These are phyloP conservation scores for Drosophila pullipes DNA, from an alignment of 2,888 invertebrate species.

Conservation along the genomic window DNA sequence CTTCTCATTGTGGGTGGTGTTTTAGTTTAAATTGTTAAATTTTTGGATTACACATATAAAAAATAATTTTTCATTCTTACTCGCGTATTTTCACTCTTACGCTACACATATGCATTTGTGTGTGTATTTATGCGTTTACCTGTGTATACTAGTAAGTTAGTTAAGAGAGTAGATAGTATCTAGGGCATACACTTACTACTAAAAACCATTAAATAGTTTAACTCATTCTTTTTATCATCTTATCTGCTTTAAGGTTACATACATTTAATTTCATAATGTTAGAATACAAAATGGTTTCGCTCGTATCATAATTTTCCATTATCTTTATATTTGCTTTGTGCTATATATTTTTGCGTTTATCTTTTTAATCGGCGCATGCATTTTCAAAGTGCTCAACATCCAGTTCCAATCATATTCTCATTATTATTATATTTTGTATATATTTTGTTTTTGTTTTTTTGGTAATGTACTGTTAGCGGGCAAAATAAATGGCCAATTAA, in stretches of 20 bases:
- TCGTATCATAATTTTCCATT: slow-evolving; percentile 36
- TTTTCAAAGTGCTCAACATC: slow-evolving; percentile 25
- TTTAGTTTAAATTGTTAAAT: slow-evolving; percentile 59
- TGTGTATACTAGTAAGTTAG: slow-evolving; percentile 23
- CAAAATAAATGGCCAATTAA: slow-evolving; percentile 41
- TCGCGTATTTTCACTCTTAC: slow-evolving; percentile 31
- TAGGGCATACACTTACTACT: slow-evolving; percentile 56
- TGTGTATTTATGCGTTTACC: slow-evolving; percentile 26
- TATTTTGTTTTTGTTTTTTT: not conserved
- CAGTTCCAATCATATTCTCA: slow-evolving; percentile 16
- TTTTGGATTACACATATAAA: slow-evolving; percentile 75
- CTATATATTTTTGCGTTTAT: slow-evolving; percentile 52
- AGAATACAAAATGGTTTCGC: slow-evolving; percentile 65
- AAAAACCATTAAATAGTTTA: slow-evolving; percentile 74
- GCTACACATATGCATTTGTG: slow-evolving; percentile 35
- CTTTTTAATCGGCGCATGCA: slow-evolving; percentile 56
- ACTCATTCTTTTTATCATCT: slow-evolving; percentile 31
- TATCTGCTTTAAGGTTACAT: slow-evolving; percentile 40
- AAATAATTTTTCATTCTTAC: slow-evolving; percentile 53
- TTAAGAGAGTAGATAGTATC: slow-evolving; percentile 33
- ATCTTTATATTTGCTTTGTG: slow-evolving; percentile 45
- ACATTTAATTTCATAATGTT: slow-evolving; percentile 43
- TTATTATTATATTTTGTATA: not conserved
- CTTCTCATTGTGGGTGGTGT: slow-evolving; percentile 49
- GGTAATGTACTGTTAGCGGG: slow-evolving; percentile 42